Percentiles rank a stretch among this genome's conserved stretches.
These are phyloP conservation scores for Hydrocynus forskahlii DNA, from an alignment of 2,797 vertebrate species.

Conservation along the genomic window DNA sequence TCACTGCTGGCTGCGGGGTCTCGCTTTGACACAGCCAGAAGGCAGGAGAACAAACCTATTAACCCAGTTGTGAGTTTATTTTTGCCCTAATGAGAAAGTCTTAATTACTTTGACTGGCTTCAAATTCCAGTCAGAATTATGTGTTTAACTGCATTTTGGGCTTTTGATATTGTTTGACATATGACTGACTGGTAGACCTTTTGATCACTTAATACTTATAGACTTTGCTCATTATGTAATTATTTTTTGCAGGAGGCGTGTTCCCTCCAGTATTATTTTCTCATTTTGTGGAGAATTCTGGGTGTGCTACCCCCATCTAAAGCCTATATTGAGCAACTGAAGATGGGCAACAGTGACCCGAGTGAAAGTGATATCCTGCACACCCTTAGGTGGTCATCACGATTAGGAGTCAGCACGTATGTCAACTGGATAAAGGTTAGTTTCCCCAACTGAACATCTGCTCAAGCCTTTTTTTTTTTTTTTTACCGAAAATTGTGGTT, in stretches of 20 bases:
- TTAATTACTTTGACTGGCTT: neutral
- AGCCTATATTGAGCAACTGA: constrained; percentile 90
- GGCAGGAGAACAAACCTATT: constrained; percentile 90
- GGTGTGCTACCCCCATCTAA: constrained; percentile 94
- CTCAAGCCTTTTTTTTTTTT: neutral
- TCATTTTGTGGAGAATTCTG: constrained; percentile 94
- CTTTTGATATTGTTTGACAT: neutral
- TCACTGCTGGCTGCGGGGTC: constrained; percentile 91
- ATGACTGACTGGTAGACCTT: no score
- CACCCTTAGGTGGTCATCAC: constrained; percentile 94
- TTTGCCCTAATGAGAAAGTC: neutral
- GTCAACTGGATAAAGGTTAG: constrained; percentile 93
- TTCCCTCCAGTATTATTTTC: constrained; percentile 95
- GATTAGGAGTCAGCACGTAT: constrained; percentile 87
- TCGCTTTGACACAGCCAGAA: constrained; percentile 89
- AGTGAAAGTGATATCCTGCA: constrained; percentile 95
- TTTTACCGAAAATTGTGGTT: neutral
- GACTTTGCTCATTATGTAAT: neutral
- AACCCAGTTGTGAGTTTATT: constrained; percentile 86
- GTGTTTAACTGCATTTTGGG: neutral
- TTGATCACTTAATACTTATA: neutral
- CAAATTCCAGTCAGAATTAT: neutral
- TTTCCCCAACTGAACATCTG: neutral
- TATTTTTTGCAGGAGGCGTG: constrained; percentile 88
- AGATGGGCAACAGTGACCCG: constrained; percentile 84